Percentiles rank a stretch among this genome's conserved stretches.
These are phyloP conservation scores for Eupristina koningsbergeri DNA, from an alignment of 1,140 invertebrate genomes.

Conservation along the genomic window DNA sequence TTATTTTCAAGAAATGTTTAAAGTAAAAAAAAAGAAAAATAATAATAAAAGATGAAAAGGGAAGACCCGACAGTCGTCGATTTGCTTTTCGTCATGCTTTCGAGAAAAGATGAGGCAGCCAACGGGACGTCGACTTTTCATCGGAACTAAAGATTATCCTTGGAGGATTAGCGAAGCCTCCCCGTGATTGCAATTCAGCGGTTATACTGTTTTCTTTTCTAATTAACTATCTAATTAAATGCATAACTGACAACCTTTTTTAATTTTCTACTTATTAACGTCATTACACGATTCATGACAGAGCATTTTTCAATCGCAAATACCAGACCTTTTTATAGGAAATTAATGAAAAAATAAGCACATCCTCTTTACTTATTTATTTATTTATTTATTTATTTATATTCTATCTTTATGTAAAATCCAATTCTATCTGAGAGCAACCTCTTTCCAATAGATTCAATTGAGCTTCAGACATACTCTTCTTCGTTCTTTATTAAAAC, in stretches of 20 bases:
- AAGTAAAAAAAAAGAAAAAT: too few relatives aligned
- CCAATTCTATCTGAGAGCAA: too few relatives aligned
- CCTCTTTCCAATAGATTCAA: too few relatives aligned
- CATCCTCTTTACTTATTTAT: not conserved
- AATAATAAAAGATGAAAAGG: too few relatives aligned
- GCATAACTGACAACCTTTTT: not conserved
- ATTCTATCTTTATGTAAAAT: too few relatives aligned
- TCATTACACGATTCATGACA: not conserved
- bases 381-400: too few relatives aligned
- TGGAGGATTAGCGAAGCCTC: not conserved
- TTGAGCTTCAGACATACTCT: too few relatives aligned
- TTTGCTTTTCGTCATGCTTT: too few relatives aligned
- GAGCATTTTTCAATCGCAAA: not conserved
- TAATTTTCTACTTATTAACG: not conserved
- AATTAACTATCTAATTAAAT: not conserved
- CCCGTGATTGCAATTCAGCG: conserved; percentile 6
- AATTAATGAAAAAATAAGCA: not conserved
- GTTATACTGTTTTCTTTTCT: not conserved
- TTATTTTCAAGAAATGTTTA: too few relatives aligned
- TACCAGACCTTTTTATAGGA: not conserved
- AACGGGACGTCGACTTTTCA: not conserved
- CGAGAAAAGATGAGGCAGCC: not conserved
- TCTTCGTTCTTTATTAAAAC: too few relatives aligned
- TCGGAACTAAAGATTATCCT: not conserved
- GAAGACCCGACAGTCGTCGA: too few relatives aligned